Percentiles rank a stretch among this genome's conserved stretches.
phyloP scores from a whole-genome alignment of 2,888 invertebrate genomes.

The Acleris laterana region DNA sequence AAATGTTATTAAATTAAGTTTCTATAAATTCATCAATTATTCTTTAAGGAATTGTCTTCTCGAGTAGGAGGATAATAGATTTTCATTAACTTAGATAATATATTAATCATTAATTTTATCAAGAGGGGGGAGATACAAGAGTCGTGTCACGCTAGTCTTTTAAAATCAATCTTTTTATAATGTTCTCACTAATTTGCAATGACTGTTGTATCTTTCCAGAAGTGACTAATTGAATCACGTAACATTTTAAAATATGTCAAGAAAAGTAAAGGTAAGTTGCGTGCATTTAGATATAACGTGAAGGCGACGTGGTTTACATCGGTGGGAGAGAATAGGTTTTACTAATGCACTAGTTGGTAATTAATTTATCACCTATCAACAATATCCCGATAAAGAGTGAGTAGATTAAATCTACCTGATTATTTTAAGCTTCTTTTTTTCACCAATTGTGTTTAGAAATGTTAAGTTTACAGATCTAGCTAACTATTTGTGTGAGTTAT shows the following conservation, averaged over 20 bases:
- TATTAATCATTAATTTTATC: slow-evolving; percentile 38
- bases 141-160: slow-evolving; percentile 37
- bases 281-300: slow-evolving; percentile 35
- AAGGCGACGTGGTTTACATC: slow-evolving; percentile 19
- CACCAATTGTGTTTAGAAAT: slow-evolving; percentile 28
- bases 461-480: slow-evolving; percentile 58
- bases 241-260: slow-evolving; percentile 33
- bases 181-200: slow-evolving; percentile 29
- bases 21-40: slow-evolving; percentile 24
- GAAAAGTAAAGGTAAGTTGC: slow-evolving; percentile 33
- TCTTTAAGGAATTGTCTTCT: slow-evolving; percentile 34
- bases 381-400: slow-evolving; percentile 41
- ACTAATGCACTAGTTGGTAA: slow-evolving; percentile 37
- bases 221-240: slow-evolving; percentile 37
- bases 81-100: slow-evolving; percentile 38
- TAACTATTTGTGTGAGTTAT: slow-evolving; percentile 48
- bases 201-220: slow-evolving; percentile 42
- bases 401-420: slow-evolving; percentile 79
- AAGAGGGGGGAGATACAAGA: slow-evolving; percentile 40
- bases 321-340: slow-evolving; percentile 30
- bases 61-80: slow-evolving; percentile 30
- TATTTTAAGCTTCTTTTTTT: slow-evolving; percentile 55
- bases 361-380: slow-evolving; percentile 35
- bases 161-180: slow-evolving; percentile 27
- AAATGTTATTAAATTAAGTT: slow-evolving; percentile 30